Evolutionary conservation across 2,797 vertebrate species (phyloP), one percentile per base, ranked within the genome.

Genomic region (Nothura maculosa): DNA sequence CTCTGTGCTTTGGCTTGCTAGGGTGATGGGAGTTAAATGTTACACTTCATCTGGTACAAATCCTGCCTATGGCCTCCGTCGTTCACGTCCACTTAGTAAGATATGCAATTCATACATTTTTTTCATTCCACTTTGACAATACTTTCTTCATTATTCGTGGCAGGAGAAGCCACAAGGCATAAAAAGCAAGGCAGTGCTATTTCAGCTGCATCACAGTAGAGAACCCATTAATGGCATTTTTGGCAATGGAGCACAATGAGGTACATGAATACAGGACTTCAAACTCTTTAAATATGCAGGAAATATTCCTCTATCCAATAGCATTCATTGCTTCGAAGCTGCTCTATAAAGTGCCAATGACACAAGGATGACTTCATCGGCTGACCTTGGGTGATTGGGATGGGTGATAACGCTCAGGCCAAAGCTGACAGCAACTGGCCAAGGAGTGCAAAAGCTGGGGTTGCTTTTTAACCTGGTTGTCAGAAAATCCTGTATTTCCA

Each of bases 221-320:
- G 76, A 96, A 74, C 81, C 63, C 92, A 86, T 95, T 96, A 97
- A 94, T 77, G 87, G 94, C 90, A 43, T 92, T 94, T 96, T 94
- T 87, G 85, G 93, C 93, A 94, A 69, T 4, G 66, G 81, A 86
- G 67, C 77, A 58, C 85, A 70, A 73, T n/a, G 68, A 92, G 66
- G 66, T 90, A 74, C 40, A 17, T 36, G 54, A 64, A 43, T 64
- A 48, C 5, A 75, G 85, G 68, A 52, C 81, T 90, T 91, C 54
- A 52, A 93, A 55, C 83, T 90, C 82, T 94, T 94, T 86, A 87
- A 89, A 93, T 76, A 94, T 63, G 72, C 62, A 89, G 77, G 43
- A 88, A 90, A 87, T 73, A 36, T 70, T 83, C 83, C 38, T 48
- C 54, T 87, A 57, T 67, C 1, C 3, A 89, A 63, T 3, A 69